Percentiles rank a stretch among this genome's conserved stretches.
phyloP scores from a whole-genome alignment of 2,888 invertebrate genomes.

The Lepidochitona cinerea region DNA sequence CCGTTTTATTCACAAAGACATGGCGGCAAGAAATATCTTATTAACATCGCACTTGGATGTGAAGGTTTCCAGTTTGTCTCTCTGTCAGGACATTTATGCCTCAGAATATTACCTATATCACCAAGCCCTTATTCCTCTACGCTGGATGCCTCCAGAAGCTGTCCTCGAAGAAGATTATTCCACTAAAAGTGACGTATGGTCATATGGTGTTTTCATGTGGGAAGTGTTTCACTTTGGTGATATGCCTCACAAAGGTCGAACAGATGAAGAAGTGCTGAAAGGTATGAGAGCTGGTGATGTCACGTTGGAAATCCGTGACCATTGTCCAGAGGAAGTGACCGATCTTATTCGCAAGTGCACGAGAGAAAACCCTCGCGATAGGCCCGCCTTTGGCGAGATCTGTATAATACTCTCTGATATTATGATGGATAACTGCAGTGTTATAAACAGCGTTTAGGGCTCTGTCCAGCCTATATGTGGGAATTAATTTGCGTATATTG shows the following conservation, averaged over 20 bases:
- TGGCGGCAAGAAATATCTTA: conserved; percentile 92
- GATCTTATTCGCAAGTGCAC: conserved; percentile 66
- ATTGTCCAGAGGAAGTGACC: conserved; percentile 60
- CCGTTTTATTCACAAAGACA: conserved; percentile 89
- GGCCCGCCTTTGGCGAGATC: conserved; percentile 70
- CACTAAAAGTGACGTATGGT: conserved; percentile 93
- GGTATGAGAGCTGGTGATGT: conserved; percentile 51
- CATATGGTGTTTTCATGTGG: conserved; percentile 91
- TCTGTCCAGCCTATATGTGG: too few species aligned
- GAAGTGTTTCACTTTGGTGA: conserved; percentile 88
- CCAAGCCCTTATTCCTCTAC: conserved; percentile 80
- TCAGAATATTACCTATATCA: conserved; percentile 85
- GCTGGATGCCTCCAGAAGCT: conserved; percentile 92
- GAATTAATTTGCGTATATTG: too few species aligned
- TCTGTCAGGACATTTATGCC: conserved; percentile 88
- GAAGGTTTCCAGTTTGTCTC: conserved; percentile 86
- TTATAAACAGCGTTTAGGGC: neutral
- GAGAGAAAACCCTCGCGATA: conserved; percentile 64
- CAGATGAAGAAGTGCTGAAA: conserved; percentile 80
- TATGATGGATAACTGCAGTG: conserved; percentile 38
- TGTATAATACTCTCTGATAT: conserved; percentile 62
- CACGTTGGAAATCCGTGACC: conserved; percentile 49
- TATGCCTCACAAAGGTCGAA: conserved; percentile 82
- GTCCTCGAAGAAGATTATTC: conserved; percentile 92
- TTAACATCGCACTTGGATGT: conserved; percentile 84